These are phyloP conservation scores for Manis crassicaudata DNA, from an alignment of 2,797 vertebrate species.

Conservation along the genomic window DNA sequence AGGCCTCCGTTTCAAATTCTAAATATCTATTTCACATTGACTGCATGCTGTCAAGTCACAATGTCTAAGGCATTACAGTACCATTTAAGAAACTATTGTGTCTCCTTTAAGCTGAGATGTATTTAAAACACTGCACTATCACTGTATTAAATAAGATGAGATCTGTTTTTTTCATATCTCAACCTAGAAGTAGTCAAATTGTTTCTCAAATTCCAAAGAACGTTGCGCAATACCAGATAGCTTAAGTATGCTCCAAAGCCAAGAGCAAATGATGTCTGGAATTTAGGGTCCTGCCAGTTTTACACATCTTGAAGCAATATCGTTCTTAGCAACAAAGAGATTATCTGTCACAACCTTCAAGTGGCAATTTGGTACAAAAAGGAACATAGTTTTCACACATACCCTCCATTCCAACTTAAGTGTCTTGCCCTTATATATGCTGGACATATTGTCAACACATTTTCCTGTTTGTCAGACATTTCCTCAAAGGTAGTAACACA, in stretches of 20 bases:
- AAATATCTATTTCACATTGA: neutral
- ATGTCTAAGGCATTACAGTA: neutral
- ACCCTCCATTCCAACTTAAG: neutral
- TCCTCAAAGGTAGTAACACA: neutral
- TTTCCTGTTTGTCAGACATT: neutral
- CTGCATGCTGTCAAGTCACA: neutral
- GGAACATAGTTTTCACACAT: neutral
- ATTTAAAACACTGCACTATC: slow-evolving; percentile 28
- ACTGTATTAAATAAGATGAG: slow-evolving; percentile 29
- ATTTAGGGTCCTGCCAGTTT: slow-evolving; percentile 63
- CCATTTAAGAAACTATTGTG: neutral
- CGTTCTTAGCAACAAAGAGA: slow-evolving; percentile 34
- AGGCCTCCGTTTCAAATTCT: neutral
- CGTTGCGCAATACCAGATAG: slow-evolving; percentile 66
- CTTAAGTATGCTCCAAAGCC: slow-evolving; percentile 23
- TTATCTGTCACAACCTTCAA: slow-evolving; percentile 26
- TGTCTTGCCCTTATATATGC: neutral
- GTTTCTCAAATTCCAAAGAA: slow-evolving; percentile 61
- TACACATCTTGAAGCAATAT: slow-evolving; percentile 74
- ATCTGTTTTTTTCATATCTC: slow-evolving; percentile 5
- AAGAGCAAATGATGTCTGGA: slow-evolving; percentile 51
- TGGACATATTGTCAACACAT: neutral
- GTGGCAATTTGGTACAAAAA: neutral
- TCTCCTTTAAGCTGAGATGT: neutral
- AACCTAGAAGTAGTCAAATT: slow-evolving; percentile 50